Evolutionary conservation across 2,797 vertebrate species (phyloP).

Genomic region (Onychomys arenicola): DNA sequence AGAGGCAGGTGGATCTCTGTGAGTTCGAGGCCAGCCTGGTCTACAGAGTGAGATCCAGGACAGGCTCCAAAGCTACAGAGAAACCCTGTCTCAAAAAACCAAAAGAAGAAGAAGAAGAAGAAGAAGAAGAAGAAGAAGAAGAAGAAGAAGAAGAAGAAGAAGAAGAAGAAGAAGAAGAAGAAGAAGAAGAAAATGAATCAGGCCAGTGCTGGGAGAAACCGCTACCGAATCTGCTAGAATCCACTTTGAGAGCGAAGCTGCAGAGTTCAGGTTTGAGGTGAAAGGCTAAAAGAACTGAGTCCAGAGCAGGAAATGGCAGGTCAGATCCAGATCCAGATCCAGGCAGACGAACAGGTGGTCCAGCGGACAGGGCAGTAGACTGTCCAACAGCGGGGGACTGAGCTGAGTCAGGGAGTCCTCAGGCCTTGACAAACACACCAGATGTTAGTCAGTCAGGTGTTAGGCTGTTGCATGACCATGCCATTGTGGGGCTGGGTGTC

Average conservation of each 20-base stretch:
- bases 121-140: too few species aligned
- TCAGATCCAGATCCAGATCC: not conserved
- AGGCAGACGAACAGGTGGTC: not conserved
- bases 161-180: too few species aligned
- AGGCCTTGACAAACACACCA: not conserved
- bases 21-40: too few species aligned
- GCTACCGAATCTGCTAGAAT: not conserved
- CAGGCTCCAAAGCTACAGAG: too few species aligned
- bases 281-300: not conserved
- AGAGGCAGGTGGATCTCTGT: too few species aligned
- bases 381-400: not conserved
- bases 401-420: not conserved
- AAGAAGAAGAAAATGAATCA: too few species aligned
- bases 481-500: not conserved
- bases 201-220: not conserved
- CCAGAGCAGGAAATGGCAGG: not conserved
- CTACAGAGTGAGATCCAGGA: too few species aligned
- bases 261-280: not conserved
- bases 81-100: too few species aligned
- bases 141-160: too few species aligned
- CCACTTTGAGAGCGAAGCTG: not conserved
- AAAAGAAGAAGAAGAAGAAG: too few species aligned
- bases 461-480: too few species aligned
- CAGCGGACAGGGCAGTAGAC: not conserved
- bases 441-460: not conserved